Percentiles rank a stretch among this genome's conserved stretches.
phyloP scores from a whole-genome alignment of 1,140 invertebrate genomes.

The Papilio aristodemus region DNA sequence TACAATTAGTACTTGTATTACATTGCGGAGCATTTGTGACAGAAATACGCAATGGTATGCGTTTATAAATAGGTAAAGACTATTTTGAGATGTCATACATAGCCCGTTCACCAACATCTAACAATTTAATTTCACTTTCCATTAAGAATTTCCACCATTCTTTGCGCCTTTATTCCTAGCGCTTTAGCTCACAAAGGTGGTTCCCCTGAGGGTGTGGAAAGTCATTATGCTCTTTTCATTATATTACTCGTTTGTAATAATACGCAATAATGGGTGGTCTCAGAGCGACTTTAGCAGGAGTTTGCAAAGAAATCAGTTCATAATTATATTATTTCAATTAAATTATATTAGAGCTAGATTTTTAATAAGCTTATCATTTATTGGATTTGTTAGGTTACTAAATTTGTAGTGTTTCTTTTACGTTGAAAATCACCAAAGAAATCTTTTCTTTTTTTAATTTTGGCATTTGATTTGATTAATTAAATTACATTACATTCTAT shows the following conservation, averaged over 20 bases:
- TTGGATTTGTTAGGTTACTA: neutral
- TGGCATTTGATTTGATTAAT: no score
- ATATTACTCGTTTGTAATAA: neutral
- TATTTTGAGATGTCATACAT: constrained; percentile 13
- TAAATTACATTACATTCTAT: no score
- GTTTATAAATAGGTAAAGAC: neutral
- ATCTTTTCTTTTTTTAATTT: no score
- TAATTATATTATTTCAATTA: neutral
- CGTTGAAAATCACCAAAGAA: no score
- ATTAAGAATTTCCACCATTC: neutral
- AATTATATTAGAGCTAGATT: no score
- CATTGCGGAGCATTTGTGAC: neutral
- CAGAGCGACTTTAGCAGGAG: neutral
- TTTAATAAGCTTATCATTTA: no score
- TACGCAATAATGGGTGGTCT: neutral
- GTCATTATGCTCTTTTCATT: neutral
- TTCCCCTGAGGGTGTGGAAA: neutral
- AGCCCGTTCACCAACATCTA: neutral
- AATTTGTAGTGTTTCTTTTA: no score
- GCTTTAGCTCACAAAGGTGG: neutral
- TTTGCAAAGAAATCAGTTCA: neutral
- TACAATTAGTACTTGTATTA: neutral
- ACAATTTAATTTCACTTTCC: constrained; percentile 5
- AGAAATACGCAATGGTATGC: constrained; percentile 4
- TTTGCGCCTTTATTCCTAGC: neutral